These are phyloP conservation scores for Spodoptera frugiperda DNA, from an alignment of 1,140 invertebrate genomes.

Conservation along the genomic window DNA sequence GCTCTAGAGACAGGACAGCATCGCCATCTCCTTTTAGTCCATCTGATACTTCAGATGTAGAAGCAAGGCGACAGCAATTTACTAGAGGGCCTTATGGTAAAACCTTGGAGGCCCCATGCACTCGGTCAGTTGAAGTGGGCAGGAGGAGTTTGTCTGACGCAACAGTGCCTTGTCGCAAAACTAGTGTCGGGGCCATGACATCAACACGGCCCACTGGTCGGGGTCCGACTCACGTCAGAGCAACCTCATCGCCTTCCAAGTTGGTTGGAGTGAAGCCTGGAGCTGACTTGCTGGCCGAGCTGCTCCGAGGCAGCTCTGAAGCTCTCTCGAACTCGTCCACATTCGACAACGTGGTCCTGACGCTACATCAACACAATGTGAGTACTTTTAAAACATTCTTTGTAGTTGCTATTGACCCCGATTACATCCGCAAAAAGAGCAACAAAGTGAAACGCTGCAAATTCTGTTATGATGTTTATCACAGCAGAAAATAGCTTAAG, in stretches of 20 bases:
- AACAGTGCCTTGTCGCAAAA: constrained; percentile 77
- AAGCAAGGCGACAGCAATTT: constrained; percentile 71
- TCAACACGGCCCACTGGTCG: constrained; percentile 58
- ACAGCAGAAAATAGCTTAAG: constrained; percentile 70
- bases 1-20: constrained; percentile 79
- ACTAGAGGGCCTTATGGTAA: constrained; percentile 70
- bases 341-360: constrained; percentile 83
- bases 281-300: constrained; percentile 90
- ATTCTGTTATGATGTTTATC: constrained; percentile 70
- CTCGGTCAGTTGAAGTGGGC: constrained; percentile 75
- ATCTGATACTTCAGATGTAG: constrained; percentile 79
- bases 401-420: constrained; percentile 56
- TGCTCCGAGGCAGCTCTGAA: constrained; percentile 92
- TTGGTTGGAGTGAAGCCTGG: constrained; percentile 89
- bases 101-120: constrained; percentile 73
- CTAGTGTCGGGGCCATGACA: constrained; percentile 73
- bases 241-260: constrained; percentile 93
- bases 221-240: constrained; percentile 89
- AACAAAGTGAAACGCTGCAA: constrained; percentile 63
- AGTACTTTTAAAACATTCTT: constrained; percentile 71
- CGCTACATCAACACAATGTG: constrained; percentile 85
- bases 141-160: constrained; percentile 83
- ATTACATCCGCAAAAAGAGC: constrained; percentile 55
- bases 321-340: constrained; percentile 87
- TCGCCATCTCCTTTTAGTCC: constrained; percentile 83